Conservation (phyloP, 2,113 vertebrate genomes). For the Piprites chloris region DNA sequence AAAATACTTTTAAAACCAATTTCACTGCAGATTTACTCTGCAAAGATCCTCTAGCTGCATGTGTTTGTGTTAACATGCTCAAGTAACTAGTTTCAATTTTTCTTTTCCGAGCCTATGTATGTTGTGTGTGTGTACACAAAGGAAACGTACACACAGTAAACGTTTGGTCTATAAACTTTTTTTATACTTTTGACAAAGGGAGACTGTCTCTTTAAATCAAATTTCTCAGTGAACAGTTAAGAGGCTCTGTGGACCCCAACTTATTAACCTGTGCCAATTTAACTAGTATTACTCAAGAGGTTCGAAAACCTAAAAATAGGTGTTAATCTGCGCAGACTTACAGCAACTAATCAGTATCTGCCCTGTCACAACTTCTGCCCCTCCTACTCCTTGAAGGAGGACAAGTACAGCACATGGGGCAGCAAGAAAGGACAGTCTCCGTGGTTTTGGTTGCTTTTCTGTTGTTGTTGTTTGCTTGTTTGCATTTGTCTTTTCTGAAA, state of each 20-base stretch:
- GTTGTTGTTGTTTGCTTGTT: neutral
- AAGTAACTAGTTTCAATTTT: neutral
- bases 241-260: constrained; percentile 46
- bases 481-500: neutral
- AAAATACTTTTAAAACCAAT: neutral
- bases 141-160: neutral
- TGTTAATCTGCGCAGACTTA: constrained; percentile 49
- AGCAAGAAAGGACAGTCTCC: neutral
- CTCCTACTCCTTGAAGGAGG: neutral
- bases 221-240: constrained; percentile 30
- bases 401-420: neutral
- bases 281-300: constrained; percentile 53
- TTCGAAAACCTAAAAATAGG: constrained; percentile 56
- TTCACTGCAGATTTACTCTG: neutral
- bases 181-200: neutral
- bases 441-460: neutral
- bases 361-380: constrained; percentile 36
- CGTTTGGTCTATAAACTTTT: neutral
- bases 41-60: neutral
- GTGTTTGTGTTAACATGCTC: neutral
- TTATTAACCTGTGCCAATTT: constrained; percentile 61
- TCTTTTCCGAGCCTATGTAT: neutral
- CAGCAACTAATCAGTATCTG: constrained; percentile 13
- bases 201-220: constrained; percentile 53
- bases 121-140: accelerated